Evolutionary conservation across 2,113 vertebrate species (phyloP).

Genomic region (Lanius collurio): DNA sequence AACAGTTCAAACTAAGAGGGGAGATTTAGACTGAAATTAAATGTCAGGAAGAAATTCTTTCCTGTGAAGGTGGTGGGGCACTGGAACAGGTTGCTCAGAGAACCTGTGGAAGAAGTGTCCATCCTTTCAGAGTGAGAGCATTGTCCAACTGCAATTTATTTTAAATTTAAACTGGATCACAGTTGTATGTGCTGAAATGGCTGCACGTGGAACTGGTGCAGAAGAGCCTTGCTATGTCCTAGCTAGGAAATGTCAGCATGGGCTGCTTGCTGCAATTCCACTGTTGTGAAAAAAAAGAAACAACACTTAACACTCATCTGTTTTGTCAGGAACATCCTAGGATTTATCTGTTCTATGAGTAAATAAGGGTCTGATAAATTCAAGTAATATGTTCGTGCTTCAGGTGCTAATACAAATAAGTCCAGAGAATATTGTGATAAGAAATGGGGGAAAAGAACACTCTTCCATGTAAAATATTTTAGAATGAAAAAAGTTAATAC

Average conservation of each 20-base stretch:
- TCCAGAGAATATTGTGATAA: neutral
- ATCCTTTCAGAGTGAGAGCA: neutral
- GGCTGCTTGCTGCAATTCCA: neutral
- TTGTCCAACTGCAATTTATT: neutral
- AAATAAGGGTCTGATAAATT: neutral
- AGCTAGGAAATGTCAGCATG: neutral
- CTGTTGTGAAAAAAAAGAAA: neutral
- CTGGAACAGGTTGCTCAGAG: neutral
- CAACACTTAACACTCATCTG: neutral
- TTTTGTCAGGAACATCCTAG: neutral
- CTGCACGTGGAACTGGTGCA: neutral
- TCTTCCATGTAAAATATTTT: neutral
- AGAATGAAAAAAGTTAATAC: neutral
- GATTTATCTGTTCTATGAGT: neutral
- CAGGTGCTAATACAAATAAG: neutral
- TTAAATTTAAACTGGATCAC: neutral
- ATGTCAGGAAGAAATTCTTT: neutral
- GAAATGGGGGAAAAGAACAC: fast-evolving
- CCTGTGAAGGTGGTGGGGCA: neutral
- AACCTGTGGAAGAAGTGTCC: neutral
- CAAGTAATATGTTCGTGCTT: neutral
- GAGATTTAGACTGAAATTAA: neutral
- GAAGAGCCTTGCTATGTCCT: neutral
- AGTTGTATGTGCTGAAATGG: neutral
- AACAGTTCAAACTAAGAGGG: neutral